Base-by-base conservation (phyloP, 2,797 vertebrate species). In the Molossus molossus region DNA sequence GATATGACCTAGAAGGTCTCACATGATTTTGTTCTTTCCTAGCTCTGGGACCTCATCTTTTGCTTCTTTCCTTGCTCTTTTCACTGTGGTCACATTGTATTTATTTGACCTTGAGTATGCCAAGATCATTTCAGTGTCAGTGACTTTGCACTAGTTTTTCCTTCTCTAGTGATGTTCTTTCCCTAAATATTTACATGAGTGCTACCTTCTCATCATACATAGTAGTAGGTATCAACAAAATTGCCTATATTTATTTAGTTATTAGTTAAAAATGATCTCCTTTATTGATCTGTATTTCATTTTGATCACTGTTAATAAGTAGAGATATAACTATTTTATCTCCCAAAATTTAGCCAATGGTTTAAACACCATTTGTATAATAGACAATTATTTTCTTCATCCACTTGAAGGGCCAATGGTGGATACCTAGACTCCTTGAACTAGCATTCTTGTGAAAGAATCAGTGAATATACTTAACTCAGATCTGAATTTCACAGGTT, bases 321-420 rank as follows among this genome's bases (percentile, higher is more conserved):
- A 75, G 20, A 94, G 2, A 4, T 53, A 29, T 94, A 79, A 86
- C 17, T 86, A 73, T 67, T 90, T 92, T 96, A 82, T 45, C 69
- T 62, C 8, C 1, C 17, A 0, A 60, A 77, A 45, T 83, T 85
- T 81, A 73, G 8, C 27, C 10, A 29, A 45, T 55, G 88, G 65
- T 81, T 87, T 33, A 2, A 90, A 37, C 3, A 55, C 6, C 20
- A 48, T 94, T 94, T 81, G 84, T 90, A 84, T 17, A 81, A 55
- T 25, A 82, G 9, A 17, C 40, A 60, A 4, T 12, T 57, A 5
- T 65, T 94, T 92, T 91, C 25, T 79, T 48, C 33, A 88, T 55
- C 85, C 72, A 57, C 65, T 69, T 90, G 72, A 90, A 92, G 72
- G 82, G 5, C 55, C 75, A 73, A 37, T 18, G 67, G 40, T n/a